Conservation (phyloP, 1,140 invertebrate genomes). For the Cataglyphis hispanica region DNA sequence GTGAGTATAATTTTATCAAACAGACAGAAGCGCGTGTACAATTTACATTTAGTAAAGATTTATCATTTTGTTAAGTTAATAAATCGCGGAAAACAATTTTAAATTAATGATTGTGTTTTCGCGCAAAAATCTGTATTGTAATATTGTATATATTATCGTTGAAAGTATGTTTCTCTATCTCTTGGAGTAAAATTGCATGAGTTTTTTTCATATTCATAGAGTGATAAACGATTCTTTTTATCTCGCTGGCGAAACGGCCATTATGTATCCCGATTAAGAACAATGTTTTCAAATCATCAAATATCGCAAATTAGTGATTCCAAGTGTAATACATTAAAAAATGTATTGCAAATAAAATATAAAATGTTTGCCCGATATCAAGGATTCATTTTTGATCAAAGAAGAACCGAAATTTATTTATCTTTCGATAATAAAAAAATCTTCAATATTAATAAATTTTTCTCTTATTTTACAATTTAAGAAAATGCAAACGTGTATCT, state of each 20-base stretch:
- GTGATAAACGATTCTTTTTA: conserved; percentile 33
- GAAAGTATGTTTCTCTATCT: not conserved
- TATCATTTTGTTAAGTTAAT: conserved; percentile 29
- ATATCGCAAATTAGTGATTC: conserved; percentile 13
- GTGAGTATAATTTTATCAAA: conserved; percentile 1
- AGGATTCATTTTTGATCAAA: not conserved
- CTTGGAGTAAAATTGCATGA: not conserved
- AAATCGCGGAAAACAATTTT: not conserved
- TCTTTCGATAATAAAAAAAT: no score
- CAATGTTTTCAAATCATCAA: conserved; percentile 6
- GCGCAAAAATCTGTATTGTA: not conserved
- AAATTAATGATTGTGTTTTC: not conserved
- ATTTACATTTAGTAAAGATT: conserved; percentile 15
- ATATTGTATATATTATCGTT: no score
- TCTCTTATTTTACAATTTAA: not conserved
- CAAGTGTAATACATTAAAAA: not conserved
- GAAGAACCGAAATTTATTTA: not conserved
- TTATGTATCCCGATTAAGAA: not conserved
- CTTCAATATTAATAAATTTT: no score
- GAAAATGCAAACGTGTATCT: not conserved
- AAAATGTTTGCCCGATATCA: not conserved
- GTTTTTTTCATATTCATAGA: conserved; percentile 20
- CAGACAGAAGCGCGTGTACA: not conserved
- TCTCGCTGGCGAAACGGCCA: conserved; percentile 24
- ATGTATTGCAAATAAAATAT: no score